phyloP scores from a whole-genome alignment of 2,113 vertebrate species.

The Rhabdornis inornatus region DNA sequence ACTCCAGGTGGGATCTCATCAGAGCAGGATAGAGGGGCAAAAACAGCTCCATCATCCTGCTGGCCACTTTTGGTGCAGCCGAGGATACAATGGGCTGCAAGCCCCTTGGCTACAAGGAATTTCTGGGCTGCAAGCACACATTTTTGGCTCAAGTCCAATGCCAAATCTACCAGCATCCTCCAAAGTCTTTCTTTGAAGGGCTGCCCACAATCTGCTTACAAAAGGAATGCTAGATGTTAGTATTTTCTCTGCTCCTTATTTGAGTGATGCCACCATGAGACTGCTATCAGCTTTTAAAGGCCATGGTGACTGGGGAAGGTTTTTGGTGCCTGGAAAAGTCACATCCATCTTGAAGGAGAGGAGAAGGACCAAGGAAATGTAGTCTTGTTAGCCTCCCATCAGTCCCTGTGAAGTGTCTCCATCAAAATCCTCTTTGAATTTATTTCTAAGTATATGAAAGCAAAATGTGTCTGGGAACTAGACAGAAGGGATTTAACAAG shows the following conservation, averaged over 20 bases:
- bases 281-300: not conserved
- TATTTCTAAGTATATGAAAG: not conserved
- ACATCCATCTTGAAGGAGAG: not conserved
- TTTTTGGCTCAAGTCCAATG: not conserved
- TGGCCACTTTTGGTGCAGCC: not conserved
- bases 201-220: not conserved
- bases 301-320: not conserved
- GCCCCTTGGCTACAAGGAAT: too few relatives aligned
- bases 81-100: not conserved
- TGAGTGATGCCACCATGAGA: not conserved
- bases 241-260: not conserved
- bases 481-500: not conserved
- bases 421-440: not conserved
- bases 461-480: not conserved
- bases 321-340: not conserved
- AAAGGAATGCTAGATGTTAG: not conserved
- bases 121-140: not conserved
- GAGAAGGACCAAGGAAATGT: not conserved
- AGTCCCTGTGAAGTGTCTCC: not conserved
- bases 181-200: not conserved
- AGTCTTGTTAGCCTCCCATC: not conserved
- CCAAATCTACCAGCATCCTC: too few relatives aligned
- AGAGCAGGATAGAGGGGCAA: not conserved
- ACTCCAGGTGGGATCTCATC: not conserved
- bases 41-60: not conserved